Evolutionary conservation across 2,888 invertebrate species (phyloP).

Genomic region (Synergus umbraculus): DNA sequence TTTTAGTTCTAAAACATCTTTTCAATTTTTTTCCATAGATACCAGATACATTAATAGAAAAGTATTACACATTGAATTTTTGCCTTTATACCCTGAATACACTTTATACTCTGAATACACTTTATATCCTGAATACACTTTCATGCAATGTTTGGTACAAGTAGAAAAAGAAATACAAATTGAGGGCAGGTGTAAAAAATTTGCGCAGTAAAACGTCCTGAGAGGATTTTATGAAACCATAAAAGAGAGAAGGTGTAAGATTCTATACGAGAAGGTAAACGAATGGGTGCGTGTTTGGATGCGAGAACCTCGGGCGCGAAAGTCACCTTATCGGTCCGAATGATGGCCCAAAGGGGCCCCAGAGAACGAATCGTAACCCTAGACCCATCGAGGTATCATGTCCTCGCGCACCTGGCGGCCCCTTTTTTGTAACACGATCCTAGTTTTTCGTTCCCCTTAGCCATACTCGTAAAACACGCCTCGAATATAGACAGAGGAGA

Average conservation of each 20-base stretch:
- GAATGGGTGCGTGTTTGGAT: constrained; percentile 40
- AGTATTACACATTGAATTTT: neutral
- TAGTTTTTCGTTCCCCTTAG: constrained; percentile 55
- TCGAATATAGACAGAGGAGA: constrained; percentile 41
- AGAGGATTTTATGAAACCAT: constrained; percentile 61
- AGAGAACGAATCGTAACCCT: constrained; percentile 68
- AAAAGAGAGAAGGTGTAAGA: constrained; percentile 50
- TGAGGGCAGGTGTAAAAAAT: constrained; percentile 16
- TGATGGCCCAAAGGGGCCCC: constrained; percentile 14
- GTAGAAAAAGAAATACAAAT: neutral
- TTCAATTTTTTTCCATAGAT: neutral
- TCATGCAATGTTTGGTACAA: neutral
- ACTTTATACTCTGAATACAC: neutral
- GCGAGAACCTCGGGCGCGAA: constrained; percentile 13
- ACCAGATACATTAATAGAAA: too few species aligned
- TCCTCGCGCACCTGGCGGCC: constrained; percentile 74
- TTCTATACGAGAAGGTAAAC: constrained; percentile 40
- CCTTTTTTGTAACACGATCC: constrained; percentile 74
- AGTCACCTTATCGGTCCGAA: constrained; percentile 47
- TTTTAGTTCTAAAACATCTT: too few species aligned
- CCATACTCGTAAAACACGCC: constrained; percentile 37
- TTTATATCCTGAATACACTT: neutral
- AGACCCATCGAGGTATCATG: constrained; percentile 74
- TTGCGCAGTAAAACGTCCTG: constrained; percentile 57
- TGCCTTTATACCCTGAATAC: neutral